Base-by-base conservation (phyloP, 92 coral and sea anemone species). In the Epizoanthus illoricatus region DNA sequence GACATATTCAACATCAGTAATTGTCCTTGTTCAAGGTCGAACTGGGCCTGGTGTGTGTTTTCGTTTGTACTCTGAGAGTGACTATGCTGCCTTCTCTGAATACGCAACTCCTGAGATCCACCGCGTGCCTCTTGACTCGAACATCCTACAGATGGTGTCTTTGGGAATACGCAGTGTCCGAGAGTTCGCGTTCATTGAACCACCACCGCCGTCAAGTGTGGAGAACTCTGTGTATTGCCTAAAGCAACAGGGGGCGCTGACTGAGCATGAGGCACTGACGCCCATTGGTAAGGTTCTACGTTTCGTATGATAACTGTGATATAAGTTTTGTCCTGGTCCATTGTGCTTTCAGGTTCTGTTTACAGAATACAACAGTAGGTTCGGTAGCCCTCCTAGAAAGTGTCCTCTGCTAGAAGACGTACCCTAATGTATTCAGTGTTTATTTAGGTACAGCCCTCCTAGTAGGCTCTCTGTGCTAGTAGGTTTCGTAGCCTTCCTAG, bases 31-130 rank as follows among this genome's bases (percentile, higher is more conserved):
- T 12, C 28, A 69, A 96, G 99, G 99, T 65, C 98, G 99, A 41
- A 96, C 99, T 12, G 99, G 99, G 8, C 99, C 99, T 28, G 99
- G 99, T 36, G 99, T 96, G 23, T 96, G 99, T 66, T 96, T 91
- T 76, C 99, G 99, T 18, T 85, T 96, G 10, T 96, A 85, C 80
- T 87, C 98, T 52, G 98, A 96, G 75, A 94, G 85, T 64, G 99
- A 96, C 64, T 96, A 96, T 84, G 95, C 94, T 57, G 97, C 98
- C 20, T 96, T 96, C 88, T 93, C 98, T 20, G 94, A 96, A 73
- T 96, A 96, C 88, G 94, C 99, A 56, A 96, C 98, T 58, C 98
- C 99, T 23, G 99, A 96, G 92, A 96, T 96, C 65, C 99, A 93
- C 55, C 92, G 96, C 42, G 98, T 89, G 28, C 91, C 99, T 24